Evolutionary conservation across 2,888 invertebrate species (phyloP).

Genomic region (Apeira syringaria): DNA sequence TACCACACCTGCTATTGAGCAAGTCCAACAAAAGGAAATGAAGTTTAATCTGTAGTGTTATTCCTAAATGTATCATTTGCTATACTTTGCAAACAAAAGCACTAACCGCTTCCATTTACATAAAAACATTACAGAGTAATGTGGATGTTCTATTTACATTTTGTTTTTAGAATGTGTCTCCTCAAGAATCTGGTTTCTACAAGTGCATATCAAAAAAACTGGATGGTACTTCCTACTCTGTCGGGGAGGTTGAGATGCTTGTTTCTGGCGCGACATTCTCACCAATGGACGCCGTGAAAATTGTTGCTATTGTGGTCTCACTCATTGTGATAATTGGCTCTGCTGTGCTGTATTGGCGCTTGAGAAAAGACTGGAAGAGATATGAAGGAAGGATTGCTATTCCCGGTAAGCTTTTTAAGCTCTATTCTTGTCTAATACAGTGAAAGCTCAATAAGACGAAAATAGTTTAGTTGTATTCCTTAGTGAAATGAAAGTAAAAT

Average conservation of each 20-base stretch:
- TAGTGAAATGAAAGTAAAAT: no score
- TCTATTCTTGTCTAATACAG: no score
- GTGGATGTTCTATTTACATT: no score
- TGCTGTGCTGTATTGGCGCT: conserved; percentile 66
- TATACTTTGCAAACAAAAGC: no score
- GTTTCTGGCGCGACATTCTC: conserved; percentile 75
- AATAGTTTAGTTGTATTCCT: no score
- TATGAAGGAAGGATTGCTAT: conserved; percentile 64
- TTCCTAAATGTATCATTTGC: no score
- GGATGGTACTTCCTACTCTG: conserved; percentile 73
- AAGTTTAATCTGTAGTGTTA: no score
- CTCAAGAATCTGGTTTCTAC: conserved; percentile 85
- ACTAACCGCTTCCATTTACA: no score
- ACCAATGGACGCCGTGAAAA: conserved; percentile 70
- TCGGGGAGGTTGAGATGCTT: conserved; percentile 84
- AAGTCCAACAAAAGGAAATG: no score
- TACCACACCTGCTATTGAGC: no score
- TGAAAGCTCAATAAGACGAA: no score
- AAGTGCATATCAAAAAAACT: conserved; percentile 85
- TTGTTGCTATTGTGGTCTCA: conserved; percentile 71
- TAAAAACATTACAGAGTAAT: no score
- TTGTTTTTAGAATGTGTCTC: conserved; percentile 81
- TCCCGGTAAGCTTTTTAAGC: conserved; percentile 50
- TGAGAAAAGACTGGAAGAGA: conserved; percentile 70
- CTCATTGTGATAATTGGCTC: conserved; percentile 69